These are phyloP conservation scores for Nansenia antarctica DNA, from an alignment of 2,113 vertebrate genomes.

Conservation along the genomic window DNA sequence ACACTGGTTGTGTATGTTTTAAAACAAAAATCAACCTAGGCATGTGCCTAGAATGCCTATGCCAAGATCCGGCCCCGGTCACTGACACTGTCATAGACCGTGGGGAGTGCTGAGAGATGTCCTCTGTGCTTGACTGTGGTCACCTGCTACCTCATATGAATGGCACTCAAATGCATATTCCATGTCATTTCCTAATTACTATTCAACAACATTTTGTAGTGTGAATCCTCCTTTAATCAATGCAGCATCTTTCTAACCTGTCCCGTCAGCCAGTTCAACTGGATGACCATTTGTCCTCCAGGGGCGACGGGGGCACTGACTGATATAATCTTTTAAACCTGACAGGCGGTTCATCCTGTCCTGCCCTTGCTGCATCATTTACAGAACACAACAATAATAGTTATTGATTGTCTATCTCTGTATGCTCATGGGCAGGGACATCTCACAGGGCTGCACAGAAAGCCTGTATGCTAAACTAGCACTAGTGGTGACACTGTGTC, in stretches of 20 bases:
- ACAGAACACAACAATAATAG: background rate
- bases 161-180: no score
- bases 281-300: background rate
- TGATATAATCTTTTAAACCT: background rate
- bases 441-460: background rate
- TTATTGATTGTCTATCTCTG: background rate
- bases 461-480: background rate
- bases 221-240: background rate
- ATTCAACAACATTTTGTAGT: no score
- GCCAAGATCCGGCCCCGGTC: no score
- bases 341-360: background rate
- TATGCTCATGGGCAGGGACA: background rate
- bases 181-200: no score
- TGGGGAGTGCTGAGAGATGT: no score
- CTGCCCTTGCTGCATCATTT: background rate
- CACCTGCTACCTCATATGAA: no score
- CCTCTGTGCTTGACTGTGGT: no score
- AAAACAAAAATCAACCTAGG: no score
- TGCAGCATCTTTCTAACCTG: background rate
- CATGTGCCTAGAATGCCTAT: no score
- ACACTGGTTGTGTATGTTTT: no score
- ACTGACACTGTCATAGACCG: no score
- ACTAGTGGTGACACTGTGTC: no score
- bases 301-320: background rate
- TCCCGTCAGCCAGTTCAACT: background rate